These are phyloP conservation scores for Cryptoblepharus egeriae DNA, from an alignment of 2,797 vertebrate genomes.

Conservation along the genomic window DNA sequence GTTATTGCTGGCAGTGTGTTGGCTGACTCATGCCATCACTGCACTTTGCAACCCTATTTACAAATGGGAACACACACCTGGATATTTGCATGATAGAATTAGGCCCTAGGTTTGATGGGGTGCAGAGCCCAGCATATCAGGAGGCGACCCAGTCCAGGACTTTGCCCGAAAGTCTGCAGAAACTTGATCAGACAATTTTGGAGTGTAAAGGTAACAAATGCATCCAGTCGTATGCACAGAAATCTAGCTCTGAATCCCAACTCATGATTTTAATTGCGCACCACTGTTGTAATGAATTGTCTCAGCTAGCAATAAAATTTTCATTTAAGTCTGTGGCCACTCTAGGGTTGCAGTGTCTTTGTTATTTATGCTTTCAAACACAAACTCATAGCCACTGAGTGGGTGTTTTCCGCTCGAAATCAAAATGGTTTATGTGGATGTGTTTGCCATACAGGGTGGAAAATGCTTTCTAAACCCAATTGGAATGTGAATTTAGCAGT, in stretches of 20 bases:
- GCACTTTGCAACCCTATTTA: no score
- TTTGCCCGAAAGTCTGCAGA: no score
- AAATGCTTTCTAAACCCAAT: slow-evolving; percentile 84
- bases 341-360: slow-evolving; percentile 24
- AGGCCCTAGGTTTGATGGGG: no score
- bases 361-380: slow-evolving; percentile 21
- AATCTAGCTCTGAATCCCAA: not conserved
- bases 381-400: slow-evolving; percentile 21
- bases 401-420: slow-evolving; percentile 39
- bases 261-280: no score
- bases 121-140: not conserved
- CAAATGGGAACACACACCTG: no score
- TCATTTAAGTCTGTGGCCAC: slow-evolving; percentile 21
- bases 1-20: no score
- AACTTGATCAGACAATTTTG: no score
- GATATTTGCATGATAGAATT: no score
- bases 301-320: rapidly evolving
- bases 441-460: slow-evolving; percentile 65
- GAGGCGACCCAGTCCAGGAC: no score
- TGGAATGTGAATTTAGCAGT: slow-evolving; percentile 87
- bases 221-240: not conserved
- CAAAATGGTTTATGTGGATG: slow-evolving; percentile 50
- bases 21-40: no score
- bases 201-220: not conserved
- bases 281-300: not conserved